Evolutionary conservation across 1,140 invertebrate genomes (phyloP).

Genomic region (Xylocopa sonorina): DNA sequence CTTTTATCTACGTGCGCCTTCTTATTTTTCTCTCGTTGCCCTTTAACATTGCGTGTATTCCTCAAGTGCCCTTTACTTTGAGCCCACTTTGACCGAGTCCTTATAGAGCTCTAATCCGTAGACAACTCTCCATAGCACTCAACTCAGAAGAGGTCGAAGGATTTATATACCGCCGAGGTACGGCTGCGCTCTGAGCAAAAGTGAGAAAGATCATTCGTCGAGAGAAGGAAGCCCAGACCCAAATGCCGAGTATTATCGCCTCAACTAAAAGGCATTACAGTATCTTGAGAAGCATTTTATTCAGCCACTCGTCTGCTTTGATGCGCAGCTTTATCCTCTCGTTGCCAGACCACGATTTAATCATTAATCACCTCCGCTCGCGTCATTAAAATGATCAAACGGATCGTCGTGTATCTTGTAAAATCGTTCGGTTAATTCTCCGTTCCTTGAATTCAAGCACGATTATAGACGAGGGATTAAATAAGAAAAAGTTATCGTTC

Average conservation of each 20-base stretch:
- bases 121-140: slow-evolving; percentile 66
- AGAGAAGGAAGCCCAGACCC: slow-evolving; percentile 27
- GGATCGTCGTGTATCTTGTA: background rate
- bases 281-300: slow-evolving; percentile 57
- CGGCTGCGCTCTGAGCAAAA: slow-evolving; percentile 14
- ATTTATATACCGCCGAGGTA: slow-evolving; percentile 58
- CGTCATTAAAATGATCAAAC: background rate
- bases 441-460: no score
- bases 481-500: no score
- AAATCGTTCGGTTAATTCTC: background rate
- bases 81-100: slow-evolving; percentile 62
- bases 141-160: slow-evolving; percentile 64
- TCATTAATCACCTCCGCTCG: background rate
- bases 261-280: slow-evolving; percentile 57
- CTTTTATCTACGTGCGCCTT: background rate
- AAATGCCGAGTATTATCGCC: slow-evolving; percentile 45
- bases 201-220: slow-evolving; percentile 28
- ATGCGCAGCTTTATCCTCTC: slow-evolving; percentile 22
- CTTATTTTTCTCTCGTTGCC: slow-evolving; percentile 58
- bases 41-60: slow-evolving; percentile 49
- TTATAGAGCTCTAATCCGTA: slow-evolving; percentile 65
- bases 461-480: no score
- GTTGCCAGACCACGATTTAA: slow-evolving; percentile 19
- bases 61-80: slow-evolving; percentile 53
- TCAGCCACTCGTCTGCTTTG: slow-evolving; percentile 40